Base-by-base conservation (phyloP, 1,140 invertebrate genomes). In the Stegodyphus dumicola region DNA sequence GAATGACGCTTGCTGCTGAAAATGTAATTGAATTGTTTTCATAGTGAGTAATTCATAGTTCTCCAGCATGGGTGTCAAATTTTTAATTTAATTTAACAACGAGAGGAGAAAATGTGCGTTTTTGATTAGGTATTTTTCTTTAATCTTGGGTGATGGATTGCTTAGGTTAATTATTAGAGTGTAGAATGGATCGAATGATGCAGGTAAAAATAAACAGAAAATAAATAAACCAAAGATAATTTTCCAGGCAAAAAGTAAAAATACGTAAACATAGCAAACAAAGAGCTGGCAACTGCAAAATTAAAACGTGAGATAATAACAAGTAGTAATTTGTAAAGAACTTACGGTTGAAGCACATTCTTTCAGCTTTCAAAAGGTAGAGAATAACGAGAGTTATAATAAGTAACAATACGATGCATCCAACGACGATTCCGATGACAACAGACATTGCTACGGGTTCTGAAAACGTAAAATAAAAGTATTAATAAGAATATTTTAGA, bases 391-490 rank as follows among this genome's bases (percentile, higher is more conserved):
- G 67, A 2, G 85, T 80, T 11, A 87, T 76, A 64, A 88, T 79
- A 71, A 88, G 79, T 4, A 88, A 83, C 0, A 88, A 67, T 5
- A 85, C 83, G 48, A 87, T 85, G 69, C 87, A 87, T n/a, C 87
- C 87, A 6, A 85, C 86, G n/a, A 87, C 84, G 64, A 88, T 85
- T 48, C 86, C 87, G 49, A 88, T 87, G 10, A 88, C 86, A 10
- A 88, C 81, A 70, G 86, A 86, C 86, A 88, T 87, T 10, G 87
- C 86, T 18, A 88, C 87, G 5, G 87, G 87, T 48, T 88, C 87
- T 88, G 87, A 54, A 87, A 86, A 18, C 60, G 66, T 33, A 76
- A 78, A 74, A 87, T 56, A 7, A 53, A 73, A 80, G 17, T 6
- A 52, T 6, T 9, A 65, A 6, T 65, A 33, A 9, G 18, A 64